Conservation (phyloP, 1,140 invertebrate species). For the Dendroctonus ponderosae region DNA sequence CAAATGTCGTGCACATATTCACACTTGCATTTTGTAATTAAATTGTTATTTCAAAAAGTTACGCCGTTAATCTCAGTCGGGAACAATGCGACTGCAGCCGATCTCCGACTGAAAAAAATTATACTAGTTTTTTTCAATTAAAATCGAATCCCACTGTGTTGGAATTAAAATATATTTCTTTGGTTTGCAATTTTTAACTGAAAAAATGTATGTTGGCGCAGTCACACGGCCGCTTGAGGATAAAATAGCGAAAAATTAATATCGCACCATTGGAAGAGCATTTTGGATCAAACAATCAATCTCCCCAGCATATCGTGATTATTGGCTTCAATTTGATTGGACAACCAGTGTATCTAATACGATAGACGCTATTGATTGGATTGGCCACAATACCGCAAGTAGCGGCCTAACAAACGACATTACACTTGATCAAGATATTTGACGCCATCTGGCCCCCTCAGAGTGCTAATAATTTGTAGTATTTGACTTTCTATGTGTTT, state of each 20-base stretch:
- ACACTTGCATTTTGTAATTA: constrained; percentile 18
- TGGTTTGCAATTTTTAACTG: too few species aligned
- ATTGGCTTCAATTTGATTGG: too few species aligned
- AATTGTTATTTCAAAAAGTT: constrained; percentile 22
- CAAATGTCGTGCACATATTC: background rate
- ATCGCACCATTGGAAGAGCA: too few species aligned
- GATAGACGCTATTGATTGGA: constrained; percentile 2
- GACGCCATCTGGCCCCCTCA: constrained; percentile 4
- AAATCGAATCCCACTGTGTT: too few species aligned
- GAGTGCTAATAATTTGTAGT: constrained; percentile 4
- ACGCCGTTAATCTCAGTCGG: constrained; percentile 4
- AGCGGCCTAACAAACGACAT: constrained; percentile 1
- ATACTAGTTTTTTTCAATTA: too few species aligned
- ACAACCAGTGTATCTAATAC: background rate
- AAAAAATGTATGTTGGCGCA: too few species aligned
- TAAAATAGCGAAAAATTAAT: too few species aligned
- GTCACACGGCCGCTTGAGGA: too few species aligned
- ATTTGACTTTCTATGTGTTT: too few species aligned
- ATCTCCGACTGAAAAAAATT: background rate
- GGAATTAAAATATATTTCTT: too few species aligned
- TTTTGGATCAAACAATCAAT: too few species aligned
- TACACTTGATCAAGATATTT: constrained; percentile 6
- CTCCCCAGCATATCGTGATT: too few species aligned
- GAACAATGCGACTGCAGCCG: constrained; percentile 5
- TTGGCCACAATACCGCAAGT: constrained; percentile 8